Conservation (phyloP, 1,140 invertebrate species). For the Pseudomyrmex sp. region DNA sequence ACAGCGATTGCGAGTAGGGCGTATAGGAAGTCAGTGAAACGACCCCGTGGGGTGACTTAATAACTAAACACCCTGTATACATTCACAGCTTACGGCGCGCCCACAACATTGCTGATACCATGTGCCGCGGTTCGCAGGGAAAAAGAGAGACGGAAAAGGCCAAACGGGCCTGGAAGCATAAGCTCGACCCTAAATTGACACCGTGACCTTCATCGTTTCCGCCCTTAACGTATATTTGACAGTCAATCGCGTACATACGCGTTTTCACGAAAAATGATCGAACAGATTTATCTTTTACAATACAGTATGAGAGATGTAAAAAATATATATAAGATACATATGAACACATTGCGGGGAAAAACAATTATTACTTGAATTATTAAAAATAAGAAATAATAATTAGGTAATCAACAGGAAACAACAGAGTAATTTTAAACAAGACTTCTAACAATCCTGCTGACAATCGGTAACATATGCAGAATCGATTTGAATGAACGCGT, state of each 20-base stretch:
- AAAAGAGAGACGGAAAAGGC: constrained; percentile 43
- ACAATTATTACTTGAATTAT: not conserved
- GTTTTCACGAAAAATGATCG: not conserved
- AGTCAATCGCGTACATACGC: not conserved
- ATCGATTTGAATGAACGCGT: constrained; percentile 10
- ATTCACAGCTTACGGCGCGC: constrained; percentile 73
- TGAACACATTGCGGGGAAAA: too few relatives aligned
- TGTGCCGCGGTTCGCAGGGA: constrained; percentile 77
- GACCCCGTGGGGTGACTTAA: constrained; percentile 81
- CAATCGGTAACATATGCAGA: constrained; percentile 46
- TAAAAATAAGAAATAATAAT: not conserved
- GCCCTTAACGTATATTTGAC: constrained; percentile 26
- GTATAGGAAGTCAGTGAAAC: constrained; percentile 72
- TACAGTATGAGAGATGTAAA: too few relatives aligned
- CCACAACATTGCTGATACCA: constrained; percentile 75
- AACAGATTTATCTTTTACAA: not conserved
- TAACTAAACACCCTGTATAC: constrained; percentile 83
- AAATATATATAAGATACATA: too few relatives aligned
- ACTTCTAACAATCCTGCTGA: not conserved
- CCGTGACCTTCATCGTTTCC: constrained; percentile 65
- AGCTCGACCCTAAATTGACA: constrained; percentile 70
- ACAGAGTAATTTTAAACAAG: not conserved
- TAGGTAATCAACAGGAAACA: not conserved
- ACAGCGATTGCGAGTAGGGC: constrained; percentile 70
- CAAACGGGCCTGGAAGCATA: constrained; percentile 36